phyloP scores from a whole-genome alignment of 2,113 vertebrate genomes.

The Scomber colias region DNA sequence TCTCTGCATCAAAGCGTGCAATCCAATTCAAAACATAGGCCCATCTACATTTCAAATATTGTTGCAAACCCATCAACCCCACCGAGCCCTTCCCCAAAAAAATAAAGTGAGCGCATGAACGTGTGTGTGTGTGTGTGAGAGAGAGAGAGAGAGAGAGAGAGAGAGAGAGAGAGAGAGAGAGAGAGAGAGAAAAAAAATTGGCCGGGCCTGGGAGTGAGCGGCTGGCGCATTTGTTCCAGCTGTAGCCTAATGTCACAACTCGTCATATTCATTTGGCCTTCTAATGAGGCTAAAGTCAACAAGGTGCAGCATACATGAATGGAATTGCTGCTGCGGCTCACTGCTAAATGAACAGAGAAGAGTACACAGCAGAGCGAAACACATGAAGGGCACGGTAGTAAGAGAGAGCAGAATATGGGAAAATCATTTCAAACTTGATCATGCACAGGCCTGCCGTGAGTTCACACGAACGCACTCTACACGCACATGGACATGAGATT shows the following conservation, averaged over 20 bases:
- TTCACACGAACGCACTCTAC: conserved; percentile 35
- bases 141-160: too few species aligned
- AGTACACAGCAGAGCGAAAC: background rate
- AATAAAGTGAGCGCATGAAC: conserved; percentile 40
- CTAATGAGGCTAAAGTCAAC: conserved; percentile 85
- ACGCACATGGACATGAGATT: conserved; percentile 17
- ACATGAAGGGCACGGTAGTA: conserved; percentile 14
- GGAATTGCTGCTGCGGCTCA: conserved; percentile 45
- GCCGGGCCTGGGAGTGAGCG: conserved; percentile 72
- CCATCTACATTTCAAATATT: conserved; percentile 83
- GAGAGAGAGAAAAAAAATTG: conserved; percentile 62
- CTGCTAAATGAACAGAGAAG: conserved; percentile 46
- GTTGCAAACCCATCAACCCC: conserved; percentile 72
- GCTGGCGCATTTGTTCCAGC: conserved; percentile 86
- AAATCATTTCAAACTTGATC: conserved; percentile 62
- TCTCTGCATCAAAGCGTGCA: conserved; percentile 89
- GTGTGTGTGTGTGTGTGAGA: conserved; percentile 20
- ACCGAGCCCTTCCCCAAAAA: conserved; percentile 46
- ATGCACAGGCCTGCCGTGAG: conserved; percentile 4
- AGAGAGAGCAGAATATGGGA: conserved; percentile 24
- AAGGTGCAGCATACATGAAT: conserved; percentile 74
- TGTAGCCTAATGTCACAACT: conserved; percentile 85
- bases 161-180: background rate
- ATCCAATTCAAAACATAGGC: conserved; percentile 86
- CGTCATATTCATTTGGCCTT: conserved; percentile 86